These are phyloP conservation scores for Euphysa ruthae DNA, from an alignment of 30 jellyfish, hydroid and myxozoan species.

Conservation along the genomic window DNA sequence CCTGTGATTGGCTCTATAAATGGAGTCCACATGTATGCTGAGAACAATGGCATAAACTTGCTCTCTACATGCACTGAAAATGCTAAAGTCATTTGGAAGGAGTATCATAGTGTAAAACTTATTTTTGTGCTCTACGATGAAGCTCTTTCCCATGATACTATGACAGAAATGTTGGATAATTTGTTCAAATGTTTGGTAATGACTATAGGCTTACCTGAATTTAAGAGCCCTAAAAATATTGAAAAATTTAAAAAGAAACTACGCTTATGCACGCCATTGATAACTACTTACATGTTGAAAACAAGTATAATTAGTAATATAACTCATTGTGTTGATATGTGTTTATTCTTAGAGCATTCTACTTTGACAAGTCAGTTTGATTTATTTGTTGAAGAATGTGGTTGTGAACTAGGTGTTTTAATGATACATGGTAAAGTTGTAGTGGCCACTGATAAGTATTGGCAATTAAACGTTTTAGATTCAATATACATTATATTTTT, in stretches of 20 bases:
- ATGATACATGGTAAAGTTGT: conserved; percentile 63
- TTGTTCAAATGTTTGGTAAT: conserved; percentile 63
- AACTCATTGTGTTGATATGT: conserved; percentile 56
- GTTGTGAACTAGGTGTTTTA: conserved; percentile 88
- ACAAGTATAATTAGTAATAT: conserved; percentile 33
- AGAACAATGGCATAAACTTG: conserved; percentile 59
- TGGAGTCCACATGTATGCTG: conserved; percentile 92
- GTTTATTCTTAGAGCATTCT: conserved; percentile 28
- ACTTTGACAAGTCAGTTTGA: conserved; percentile 44
- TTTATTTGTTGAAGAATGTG: conserved; percentile 64
- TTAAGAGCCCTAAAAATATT: conserved; percentile 45
- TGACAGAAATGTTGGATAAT: conserved; percentile 44
- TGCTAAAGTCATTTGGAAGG: conserved; percentile 76
- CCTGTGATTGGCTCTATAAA: conserved; percentile 95
- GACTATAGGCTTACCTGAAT: conserved; percentile 58
- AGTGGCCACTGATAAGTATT: conserved; percentile 92
- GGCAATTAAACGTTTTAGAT: conserved; percentile 79
- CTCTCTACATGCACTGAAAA: conserved; percentile 62
- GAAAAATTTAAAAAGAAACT: conserved; percentile 64
- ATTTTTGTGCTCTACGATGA: conserved; percentile 43
- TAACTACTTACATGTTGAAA: neutral
- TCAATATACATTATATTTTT: conserved; percentile 47
- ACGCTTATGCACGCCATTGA: conserved; percentile 39
- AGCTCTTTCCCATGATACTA: conserved; percentile 27
- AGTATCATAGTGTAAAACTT: conserved; percentile 49